These are phyloP conservation scores for Eupithecia abbreviata DNA, from an alignment of 2,888 invertebrate species.

Conservation along the genomic window DNA sequence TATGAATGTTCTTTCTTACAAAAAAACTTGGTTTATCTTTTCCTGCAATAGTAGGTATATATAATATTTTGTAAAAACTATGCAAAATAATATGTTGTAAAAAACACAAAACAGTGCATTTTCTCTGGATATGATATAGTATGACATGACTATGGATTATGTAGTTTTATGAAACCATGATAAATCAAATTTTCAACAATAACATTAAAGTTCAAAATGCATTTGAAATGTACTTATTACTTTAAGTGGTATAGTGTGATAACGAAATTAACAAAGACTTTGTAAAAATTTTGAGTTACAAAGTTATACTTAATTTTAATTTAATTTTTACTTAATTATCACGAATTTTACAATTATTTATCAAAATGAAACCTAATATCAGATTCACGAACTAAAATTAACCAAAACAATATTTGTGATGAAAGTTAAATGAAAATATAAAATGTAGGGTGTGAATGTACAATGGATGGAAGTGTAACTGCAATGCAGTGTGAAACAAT, in stretches of 20 bases:
- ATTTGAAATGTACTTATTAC: slow-evolving; percentile 41
- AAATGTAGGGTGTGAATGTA: slow-evolving; percentile 31
- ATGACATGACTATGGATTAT: neutral
- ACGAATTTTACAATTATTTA: neutral
- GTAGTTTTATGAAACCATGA: neutral
- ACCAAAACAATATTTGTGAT: neutral
- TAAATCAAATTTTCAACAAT: neutral
- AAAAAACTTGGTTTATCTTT: neutral
- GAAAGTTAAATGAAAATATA: neutral
- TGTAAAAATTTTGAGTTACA: neutral
- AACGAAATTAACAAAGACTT: slow-evolving; percentile 27
- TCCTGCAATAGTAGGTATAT: neutral
- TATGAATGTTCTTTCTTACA: slow-evolving; percentile 30
- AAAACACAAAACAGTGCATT: neutral
- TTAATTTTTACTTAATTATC: neutral
- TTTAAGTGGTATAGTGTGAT: slow-evolving; percentile 30
- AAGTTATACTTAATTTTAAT: neutral
- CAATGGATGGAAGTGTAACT: slow-evolving; percentile 51
- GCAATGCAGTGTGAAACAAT: slow-evolving; percentile 59
- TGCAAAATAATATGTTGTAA: neutral
- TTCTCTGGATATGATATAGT: neutral
- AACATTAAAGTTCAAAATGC: slow-evolving; percentile 22
- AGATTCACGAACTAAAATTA: neutral
- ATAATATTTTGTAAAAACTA: neutral
- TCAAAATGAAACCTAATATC: neutral